phyloP scores from a whole-genome alignment of 2,113 vertebrate genomes.

The Fulica atra region DNA sequence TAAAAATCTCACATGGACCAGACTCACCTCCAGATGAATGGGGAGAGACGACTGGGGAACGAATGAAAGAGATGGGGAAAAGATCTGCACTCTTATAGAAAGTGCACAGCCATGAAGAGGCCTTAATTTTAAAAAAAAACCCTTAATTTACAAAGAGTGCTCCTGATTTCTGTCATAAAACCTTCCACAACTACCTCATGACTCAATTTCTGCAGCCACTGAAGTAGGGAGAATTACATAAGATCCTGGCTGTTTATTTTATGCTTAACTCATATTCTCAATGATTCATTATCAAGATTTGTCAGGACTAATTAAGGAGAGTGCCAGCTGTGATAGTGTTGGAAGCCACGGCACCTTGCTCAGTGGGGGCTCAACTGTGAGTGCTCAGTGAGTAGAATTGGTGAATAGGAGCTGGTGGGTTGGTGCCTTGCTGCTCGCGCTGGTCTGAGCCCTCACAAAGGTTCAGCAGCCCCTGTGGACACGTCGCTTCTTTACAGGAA shows the following conservation, averaged over 20 bases:
- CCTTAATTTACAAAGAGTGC: neutral
- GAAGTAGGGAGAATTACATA: constrained; percentile 3
- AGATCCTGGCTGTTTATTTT: neutral
- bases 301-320: constrained; percentile 36
- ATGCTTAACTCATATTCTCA: neutral
- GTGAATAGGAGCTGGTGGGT: neutral
- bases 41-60: neutral
- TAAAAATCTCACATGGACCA: neutral
- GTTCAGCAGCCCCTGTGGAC: neutral
- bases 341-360: neutral
- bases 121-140: neutral
- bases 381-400: fast-evolving
- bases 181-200: neutral
- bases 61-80: neutral
- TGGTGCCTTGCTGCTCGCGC: neutral
- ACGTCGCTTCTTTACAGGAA: neutral
- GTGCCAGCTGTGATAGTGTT: neutral
- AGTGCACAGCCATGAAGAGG: neutral
- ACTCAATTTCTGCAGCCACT: constrained; percentile 14
- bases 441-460: neutral
- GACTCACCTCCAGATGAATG: neutral
- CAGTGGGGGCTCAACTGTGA: neutral
- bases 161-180: neutral
- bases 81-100: neutral
- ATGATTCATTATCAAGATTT: constrained; percentile 42